Evolutionary conservation across 2,113 vertebrate species (phyloP).

Genomic region (Periophthalmus modestus): DNA sequence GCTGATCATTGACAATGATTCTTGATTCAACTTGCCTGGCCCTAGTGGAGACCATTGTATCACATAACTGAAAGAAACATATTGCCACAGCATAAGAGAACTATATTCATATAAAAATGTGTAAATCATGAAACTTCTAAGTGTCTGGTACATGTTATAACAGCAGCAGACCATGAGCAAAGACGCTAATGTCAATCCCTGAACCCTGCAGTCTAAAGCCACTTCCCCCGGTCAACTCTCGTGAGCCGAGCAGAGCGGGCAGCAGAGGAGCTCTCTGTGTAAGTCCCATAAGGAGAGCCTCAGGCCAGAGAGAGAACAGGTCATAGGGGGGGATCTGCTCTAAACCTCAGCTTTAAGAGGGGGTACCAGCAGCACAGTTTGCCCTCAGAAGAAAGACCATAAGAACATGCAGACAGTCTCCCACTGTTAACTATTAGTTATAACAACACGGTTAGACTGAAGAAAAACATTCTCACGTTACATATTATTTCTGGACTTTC

Average conservation of each 20-base stretch:
- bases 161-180: neutral
- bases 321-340: slow-evolving; percentile 63
- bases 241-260: slow-evolving; percentile 60
- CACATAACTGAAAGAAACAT: neutral
- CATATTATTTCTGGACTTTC: slow-evolving; percentile 15
- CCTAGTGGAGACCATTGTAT: too few species aligned
- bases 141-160: neutral
- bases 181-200: neutral
- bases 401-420: slow-evolving; percentile 26
- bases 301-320: slow-evolving; percentile 48
- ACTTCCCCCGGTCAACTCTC: slow-evolving; percentile 56
- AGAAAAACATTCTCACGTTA: slow-evolving; percentile 30
- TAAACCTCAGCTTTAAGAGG: slow-evolving; percentile 69
- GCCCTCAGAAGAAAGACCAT: slow-evolving; percentile 37
- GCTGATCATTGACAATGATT: too few species aligned
- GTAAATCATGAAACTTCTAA: neutral
- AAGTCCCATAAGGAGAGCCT: slow-evolving; percentile 51
- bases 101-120: neutral
- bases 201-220: slow-evolving; percentile 51
- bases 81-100: neutral
- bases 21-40: too few species aligned
- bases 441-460: slow-evolving; percentile 10
- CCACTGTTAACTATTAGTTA: slow-evolving; percentile 23
- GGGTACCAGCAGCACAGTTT: slow-evolving; percentile 46
- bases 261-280: slow-evolving; percentile 51